Evolutionary conservation across 1,140 invertebrate species (phyloP).

Genomic region (Drosophila azteca): DNA sequence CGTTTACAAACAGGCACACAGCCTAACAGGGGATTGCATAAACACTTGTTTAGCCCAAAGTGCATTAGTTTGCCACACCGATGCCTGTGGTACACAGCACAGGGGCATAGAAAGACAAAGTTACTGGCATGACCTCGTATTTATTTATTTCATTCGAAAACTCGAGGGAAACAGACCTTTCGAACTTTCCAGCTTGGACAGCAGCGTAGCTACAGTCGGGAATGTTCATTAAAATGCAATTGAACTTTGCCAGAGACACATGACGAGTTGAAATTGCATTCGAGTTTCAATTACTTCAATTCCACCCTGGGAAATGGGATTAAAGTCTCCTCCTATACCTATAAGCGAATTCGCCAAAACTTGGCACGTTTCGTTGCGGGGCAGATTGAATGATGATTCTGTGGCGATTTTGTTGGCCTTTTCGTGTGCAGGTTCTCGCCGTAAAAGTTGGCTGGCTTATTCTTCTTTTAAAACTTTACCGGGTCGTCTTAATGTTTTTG

Average conservation of each 20-base stretch:
- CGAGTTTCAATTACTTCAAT: slow-evolving; percentile 60
- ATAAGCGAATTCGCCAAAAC: background rate
- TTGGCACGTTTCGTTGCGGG: background rate
- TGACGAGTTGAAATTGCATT: slow-evolving; percentile 29
- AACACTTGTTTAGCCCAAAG: slow-evolving; percentile 55
- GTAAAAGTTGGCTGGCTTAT: slow-evolving; percentile 3
- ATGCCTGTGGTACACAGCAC: slow-evolving; percentile 6
- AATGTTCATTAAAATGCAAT: slow-evolving; percentile 72
- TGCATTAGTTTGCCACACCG: slow-evolving; percentile 37
- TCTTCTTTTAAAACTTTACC: slow-evolving; percentile 34
- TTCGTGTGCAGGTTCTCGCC: slow-evolving; percentile 12
- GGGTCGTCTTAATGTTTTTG: slow-evolving; percentile 67
- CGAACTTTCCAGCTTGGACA: slow-evolving; percentile 29
- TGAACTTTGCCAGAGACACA: slow-evolving; percentile 51
- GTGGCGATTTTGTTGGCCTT: slow-evolving; percentile 27
- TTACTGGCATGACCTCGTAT: slow-evolving; percentile 37
- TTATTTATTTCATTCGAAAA: slow-evolving; percentile 53
- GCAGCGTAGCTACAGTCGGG: slow-evolving; percentile 14
- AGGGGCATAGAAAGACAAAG: slow-evolving; percentile 33
- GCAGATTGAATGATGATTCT: slow-evolving; percentile 36
- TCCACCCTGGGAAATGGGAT: slow-evolving; percentile 32
- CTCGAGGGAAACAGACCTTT: slow-evolving; percentile 3
- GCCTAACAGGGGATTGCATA: slow-evolving; percentile 31
- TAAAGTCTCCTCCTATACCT: slow-evolving; percentile 37
- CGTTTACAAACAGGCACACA: background rate